Conservation (phyloP, 2,888 invertebrate genomes). For the Eupithecia centaureata region DNA sequence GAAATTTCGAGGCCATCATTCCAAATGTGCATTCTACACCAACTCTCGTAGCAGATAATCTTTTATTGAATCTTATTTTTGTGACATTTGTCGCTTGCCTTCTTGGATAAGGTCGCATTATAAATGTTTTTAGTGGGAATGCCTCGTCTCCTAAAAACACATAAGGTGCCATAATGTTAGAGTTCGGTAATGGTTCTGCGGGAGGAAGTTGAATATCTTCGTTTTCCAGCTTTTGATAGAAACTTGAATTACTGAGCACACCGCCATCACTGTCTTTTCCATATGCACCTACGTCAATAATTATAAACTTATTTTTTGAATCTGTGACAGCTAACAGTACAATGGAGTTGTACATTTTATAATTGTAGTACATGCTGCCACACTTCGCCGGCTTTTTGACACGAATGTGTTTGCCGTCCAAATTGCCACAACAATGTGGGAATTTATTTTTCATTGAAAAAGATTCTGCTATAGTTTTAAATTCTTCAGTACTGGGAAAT, state of each 20-base stretch:
- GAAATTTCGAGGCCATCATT: conserved; percentile 29
- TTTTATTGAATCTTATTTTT: conserved; percentile 37
- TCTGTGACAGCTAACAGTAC: conserved; percentile 42
- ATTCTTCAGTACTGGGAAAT: conserved; percentile 37
- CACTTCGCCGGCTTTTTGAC: conserved; percentile 36
- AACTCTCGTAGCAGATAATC: conserved; percentile 35
- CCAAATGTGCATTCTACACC: conserved; percentile 34
- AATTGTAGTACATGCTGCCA: conserved; percentile 37
- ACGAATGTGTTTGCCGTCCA: conserved; percentile 44
- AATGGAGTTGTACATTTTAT: conserved; percentile 30
- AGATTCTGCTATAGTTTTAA: conserved; percentile 32
- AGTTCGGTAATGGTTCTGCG: conserved; percentile 37
- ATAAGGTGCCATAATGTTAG: conserved; percentile 36
- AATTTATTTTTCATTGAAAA: conserved; percentile 38
- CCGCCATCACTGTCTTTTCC: conserved; percentile 34
- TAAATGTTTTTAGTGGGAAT: conserved; percentile 30
- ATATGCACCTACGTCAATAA: conserved; percentile 40
- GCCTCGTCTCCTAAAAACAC: conserved; percentile 37
- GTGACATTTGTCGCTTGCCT: conserved; percentile 25
- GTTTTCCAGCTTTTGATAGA: conserved; percentile 38
- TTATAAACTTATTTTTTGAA: conserved; percentile 37
- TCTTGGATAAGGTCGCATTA: conserved; percentile 35
- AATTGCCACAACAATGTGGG: conserved; percentile 37
- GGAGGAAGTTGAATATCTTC: conserved; percentile 38
- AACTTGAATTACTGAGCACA: conserved; percentile 37